phyloP scores from a whole-genome alignment of 2,113 vertebrate species.

The Zapornia atra region DNA sequence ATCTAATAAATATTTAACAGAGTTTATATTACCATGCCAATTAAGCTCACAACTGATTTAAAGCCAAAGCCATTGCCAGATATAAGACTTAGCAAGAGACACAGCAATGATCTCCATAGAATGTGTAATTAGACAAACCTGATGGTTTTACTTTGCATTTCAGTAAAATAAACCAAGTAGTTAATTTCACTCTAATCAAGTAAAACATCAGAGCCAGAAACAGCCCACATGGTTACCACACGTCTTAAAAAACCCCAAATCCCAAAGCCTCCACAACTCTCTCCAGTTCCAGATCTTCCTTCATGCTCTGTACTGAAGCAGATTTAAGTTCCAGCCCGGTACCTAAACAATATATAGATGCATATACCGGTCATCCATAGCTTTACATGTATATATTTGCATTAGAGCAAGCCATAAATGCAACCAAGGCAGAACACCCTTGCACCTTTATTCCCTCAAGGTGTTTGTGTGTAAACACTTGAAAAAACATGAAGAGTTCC shows the following conservation, averaged over 20 bases:
- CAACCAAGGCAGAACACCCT: background rate
- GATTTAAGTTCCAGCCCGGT: background rate
- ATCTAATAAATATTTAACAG: slow-evolving; percentile 53
- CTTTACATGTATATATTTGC: background rate
- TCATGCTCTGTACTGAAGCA: background rate
- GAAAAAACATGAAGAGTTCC: background rate
- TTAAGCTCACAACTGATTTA: slow-evolving; percentile 56
- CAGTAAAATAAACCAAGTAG: background rate
- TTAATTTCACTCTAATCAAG: background rate
- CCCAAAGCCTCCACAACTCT: background rate
- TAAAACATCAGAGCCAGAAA: background rate
- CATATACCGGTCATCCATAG: fast-evolving
- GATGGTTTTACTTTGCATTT: background rate
- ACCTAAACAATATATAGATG: background rate
- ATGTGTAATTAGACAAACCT: background rate
- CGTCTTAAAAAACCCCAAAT: background rate
- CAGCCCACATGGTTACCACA: background rate
- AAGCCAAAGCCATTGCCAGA: slow-evolving; percentile 10
- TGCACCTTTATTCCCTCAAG: background rate
- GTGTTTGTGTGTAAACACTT: background rate
- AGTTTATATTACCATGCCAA: slow-evolving; percentile 52
- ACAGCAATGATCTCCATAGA: background rate
- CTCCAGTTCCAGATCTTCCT: background rate
- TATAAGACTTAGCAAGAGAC: background rate
- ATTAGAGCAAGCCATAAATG: background rate